These are phyloP conservation scores for Manacus vitellinus DNA, from an alignment of 2,113 vertebrate genomes.

Conservation along the genomic window DNA sequence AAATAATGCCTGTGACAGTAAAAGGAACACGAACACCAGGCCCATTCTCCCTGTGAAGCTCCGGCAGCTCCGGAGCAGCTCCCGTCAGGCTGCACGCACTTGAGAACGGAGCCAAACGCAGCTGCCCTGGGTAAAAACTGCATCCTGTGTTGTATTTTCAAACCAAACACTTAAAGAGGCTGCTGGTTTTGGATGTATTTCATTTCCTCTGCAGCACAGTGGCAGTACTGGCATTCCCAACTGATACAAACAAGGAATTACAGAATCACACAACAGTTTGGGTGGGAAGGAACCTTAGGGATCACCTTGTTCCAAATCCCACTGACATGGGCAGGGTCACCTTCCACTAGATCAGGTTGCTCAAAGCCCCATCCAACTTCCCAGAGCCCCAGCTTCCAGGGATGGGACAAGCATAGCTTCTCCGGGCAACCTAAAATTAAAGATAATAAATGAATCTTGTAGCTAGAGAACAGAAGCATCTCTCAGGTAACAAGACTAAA, in stretches of 20 bases:
- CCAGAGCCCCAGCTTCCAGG: background rate
- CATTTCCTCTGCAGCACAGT: background rate
- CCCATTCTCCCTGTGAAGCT: background rate
- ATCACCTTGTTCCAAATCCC: background rate
- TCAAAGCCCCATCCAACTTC: background rate
- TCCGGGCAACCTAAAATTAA: background rate
- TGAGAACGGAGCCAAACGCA: conserved; percentile 25
- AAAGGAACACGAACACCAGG: background rate
- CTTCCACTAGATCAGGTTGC: background rate
- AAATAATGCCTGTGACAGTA: background rate
- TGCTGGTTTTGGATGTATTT: background rate
- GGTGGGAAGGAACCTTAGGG: background rate
- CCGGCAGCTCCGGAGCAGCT: background rate
- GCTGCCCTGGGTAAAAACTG: background rate
- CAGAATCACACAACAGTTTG: background rate
- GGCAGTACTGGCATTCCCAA: background rate
- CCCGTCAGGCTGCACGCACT: background rate
- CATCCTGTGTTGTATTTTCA: conserved; percentile 23
- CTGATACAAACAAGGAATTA: background rate
- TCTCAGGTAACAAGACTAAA: background rate
- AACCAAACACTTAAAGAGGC: conserved; percentile 36
- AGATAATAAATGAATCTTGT: background rate
- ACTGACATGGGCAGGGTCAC: background rate
- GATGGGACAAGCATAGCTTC: background rate
- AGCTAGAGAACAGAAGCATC: background rate